Evolutionary conservation across 2,113 vertebrate species (phyloP), one percentile per base, ranked within the genome.

Genomic region (Mus spicilegus): DNA sequence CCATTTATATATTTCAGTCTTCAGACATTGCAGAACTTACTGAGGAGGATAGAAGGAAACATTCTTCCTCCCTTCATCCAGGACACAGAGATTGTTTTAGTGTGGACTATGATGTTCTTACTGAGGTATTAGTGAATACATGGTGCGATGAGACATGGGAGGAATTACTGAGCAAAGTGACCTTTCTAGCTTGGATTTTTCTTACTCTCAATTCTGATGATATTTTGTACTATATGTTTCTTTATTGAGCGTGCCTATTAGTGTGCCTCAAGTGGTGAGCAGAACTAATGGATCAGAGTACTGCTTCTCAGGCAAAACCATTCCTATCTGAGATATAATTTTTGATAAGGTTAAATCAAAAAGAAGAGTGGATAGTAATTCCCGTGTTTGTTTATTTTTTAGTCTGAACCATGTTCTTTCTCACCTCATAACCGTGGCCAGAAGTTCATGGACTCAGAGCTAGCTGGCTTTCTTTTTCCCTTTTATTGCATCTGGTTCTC

Each of bases 191-290:
- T 42, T 76, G 13, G 19, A 46, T 16, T 56, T 54, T 93, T 77
- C 51, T 54, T 51, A 89, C 0, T 13, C 20, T 87, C 28, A 30
- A 16, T 46, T 58, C 51, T 46, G 9, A 9, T 58, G 8, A 86
- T 33, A 13, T 39, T 51, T 85, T 28, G 20, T 39, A 10, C 30
- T 70, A 26, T 14, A 8, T 42, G 24, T 20, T 56, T 80, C 24
- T 82, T 84, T 58, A 24, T 70, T 16, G 2, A 42, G 11, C 69
- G 42, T 22, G 33, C 26, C 67, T 80, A n/a, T 80, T 73, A 42
- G 36, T 46, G 54, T 4, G 26, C 28, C 33, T 39, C 14, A 36
- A 1, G 17, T 1, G 0, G 10, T 3, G 0, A 70, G 13, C 49
- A 70, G 90, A 89, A 80, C 36, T 82, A 58, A 75, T 61, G 33